phyloP scores from a whole-genome alignment of 1,140 invertebrate genomes.

The Achatina immaculata region DNA sequence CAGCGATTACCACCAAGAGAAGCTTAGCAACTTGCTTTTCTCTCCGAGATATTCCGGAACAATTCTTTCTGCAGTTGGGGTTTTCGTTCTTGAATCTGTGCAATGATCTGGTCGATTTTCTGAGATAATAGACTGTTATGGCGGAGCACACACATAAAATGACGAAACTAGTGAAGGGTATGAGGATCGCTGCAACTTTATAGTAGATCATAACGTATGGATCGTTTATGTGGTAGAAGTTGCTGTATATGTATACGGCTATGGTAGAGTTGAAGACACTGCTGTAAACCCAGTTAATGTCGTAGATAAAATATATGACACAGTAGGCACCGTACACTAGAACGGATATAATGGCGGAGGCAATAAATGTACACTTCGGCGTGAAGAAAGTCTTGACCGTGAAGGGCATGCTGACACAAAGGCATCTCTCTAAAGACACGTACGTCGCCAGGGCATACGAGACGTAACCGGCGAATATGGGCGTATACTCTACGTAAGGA shows the following conservation, averaged over 20 bases:
- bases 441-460: background rate
- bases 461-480: background rate
- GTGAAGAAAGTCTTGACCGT: constrained; percentile 13
- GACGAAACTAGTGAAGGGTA: background rate
- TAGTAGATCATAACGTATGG: background rate
- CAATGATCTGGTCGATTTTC: background rate
- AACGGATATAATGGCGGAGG: background rate
- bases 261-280: background rate
- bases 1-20: background rate
- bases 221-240: background rate
- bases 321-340: background rate
- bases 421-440: background rate
- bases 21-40: constrained; percentile 16
- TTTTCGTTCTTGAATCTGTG: background rate
- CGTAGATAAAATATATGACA: constrained; percentile 8
- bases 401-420: background rate
- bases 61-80: background rate
- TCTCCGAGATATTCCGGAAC: background rate
- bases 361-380: background rate
- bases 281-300: background rate
- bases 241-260: background rate
- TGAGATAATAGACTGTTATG: constrained; percentile 3
- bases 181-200: background rate
- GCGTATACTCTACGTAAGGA: background rate
- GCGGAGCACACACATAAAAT: background rate